A percentile compares a stretch with the other conserved stretches of the same genome.
Conservation (phyloP, 2,113 vertebrate species). For the Sitta europaea region DNA sequence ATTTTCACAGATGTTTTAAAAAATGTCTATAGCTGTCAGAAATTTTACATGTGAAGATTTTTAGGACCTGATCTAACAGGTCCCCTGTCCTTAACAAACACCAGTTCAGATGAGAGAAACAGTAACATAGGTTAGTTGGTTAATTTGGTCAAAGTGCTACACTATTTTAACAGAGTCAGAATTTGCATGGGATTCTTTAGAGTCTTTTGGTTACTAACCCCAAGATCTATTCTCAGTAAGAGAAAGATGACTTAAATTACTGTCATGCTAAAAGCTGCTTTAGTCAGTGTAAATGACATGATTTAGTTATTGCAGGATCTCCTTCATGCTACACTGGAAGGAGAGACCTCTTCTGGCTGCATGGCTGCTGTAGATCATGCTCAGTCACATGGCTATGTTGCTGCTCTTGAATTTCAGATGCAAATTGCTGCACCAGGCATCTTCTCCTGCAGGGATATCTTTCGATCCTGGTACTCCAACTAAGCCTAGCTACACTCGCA, state of each 20-base stretch:
- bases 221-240: background rate
- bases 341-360: background rate
- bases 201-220: background rate
- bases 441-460: slow-evolving; percentile 68
- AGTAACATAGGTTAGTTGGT: background rate
- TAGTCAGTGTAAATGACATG: background rate
- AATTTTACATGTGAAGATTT: background rate
- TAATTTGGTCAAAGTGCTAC: background rate
- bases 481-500: slow-evolving; percentile 67
- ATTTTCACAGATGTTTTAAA: background rate
- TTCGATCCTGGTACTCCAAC: slow-evolving; percentile 73
- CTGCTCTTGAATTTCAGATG: slow-evolving; percentile 74
- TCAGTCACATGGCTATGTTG: background rate
- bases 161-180: background rate
- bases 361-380: background rate
- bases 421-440: slow-evolving; percentile 80
- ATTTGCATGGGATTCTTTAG: background rate
- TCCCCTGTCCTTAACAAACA: background rate
- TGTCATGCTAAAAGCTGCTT: background rate
- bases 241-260: background rate
- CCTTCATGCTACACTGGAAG: background rate
- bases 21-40: background rate
- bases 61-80: background rate
- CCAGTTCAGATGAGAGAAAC: background rate
- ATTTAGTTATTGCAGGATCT: background rate